Conservation (phyloP, 2,797 vertebrate species). For the Acanthornis magna region DNA sequence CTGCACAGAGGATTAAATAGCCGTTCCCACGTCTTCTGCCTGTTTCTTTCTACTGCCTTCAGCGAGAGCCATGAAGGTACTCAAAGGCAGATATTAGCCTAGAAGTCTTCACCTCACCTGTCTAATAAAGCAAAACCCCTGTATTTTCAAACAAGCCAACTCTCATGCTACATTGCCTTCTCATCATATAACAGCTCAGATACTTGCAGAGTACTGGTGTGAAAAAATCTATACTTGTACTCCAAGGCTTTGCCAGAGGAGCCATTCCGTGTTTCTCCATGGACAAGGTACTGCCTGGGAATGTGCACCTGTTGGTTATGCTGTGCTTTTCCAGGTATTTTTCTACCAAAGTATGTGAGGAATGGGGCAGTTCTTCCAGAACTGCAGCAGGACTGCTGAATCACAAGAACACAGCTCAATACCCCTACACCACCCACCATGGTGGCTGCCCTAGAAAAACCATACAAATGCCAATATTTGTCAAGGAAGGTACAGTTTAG, state of each 20-base stretch:
- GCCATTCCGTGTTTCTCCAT: not conserved
- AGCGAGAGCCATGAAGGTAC: not conserved
- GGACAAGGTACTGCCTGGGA: not conserved
- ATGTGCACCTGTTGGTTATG: not conserved
- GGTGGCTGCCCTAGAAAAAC: not conserved
- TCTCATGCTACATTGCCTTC: not conserved
- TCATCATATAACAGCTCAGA: not conserved
- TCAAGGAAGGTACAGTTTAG: not conserved
- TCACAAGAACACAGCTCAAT: not conserved
- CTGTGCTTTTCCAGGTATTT: not conserved
- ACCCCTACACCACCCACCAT: accelerated
- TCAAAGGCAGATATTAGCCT: not conserved
- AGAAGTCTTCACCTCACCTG: not conserved
- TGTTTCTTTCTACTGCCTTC: not conserved
- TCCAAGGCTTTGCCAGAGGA: not conserved
- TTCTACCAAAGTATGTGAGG: not conserved
- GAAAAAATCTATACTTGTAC: not conserved
- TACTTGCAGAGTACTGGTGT: not conserved
- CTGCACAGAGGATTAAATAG: not conserved
- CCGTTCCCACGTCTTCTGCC: not conserved
- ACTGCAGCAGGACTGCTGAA: not conserved
- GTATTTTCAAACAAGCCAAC: not conserved
- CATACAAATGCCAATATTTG: not conserved
- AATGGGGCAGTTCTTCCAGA: not conserved
- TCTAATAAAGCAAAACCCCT: not conserved